phyloP scores from a whole-genome alignment of 1,140 invertebrate genomes.

The Acromyrmex echinatior region DNA sequence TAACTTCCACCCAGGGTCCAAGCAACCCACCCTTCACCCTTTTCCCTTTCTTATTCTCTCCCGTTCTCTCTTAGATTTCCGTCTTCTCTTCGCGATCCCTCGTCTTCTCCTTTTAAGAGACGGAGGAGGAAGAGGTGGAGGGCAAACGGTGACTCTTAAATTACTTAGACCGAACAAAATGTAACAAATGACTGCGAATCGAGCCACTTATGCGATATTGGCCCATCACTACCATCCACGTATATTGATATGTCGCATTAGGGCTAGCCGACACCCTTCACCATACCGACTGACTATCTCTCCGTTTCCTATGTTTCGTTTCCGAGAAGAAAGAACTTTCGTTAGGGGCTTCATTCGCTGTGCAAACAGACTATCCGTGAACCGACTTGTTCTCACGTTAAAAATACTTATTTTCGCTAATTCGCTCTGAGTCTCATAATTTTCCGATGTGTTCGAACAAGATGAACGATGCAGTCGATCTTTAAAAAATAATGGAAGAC shows the following conservation, averaged over 20 bases:
- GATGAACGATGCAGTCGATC: constrained; percentile 1
- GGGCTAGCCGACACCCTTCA: constrained; percentile 65
- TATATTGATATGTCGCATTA: constrained; percentile 83
- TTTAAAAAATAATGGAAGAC: constrained; percentile 48
- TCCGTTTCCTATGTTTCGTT: not conserved
- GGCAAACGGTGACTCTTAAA: constrained; percentile 80
- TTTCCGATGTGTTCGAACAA: constrained; percentile 18
- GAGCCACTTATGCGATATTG: constrained; percentile 84
- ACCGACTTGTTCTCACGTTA: not conserved
- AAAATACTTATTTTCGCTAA: constrained; percentile 5
- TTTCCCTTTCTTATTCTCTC: constrained; percentile 37
- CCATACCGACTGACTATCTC: constrained; percentile 31
- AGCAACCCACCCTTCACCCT: constrained; percentile 44
- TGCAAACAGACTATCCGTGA: constrained; percentile 8
- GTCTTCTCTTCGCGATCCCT: constrained; percentile 20
- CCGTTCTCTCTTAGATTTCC: constrained; percentile 39
- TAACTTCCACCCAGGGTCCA: constrained; percentile 35
- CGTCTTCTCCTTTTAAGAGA: not conserved
- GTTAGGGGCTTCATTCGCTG: not conserved
- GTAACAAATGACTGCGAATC: constrained; percentile 84
- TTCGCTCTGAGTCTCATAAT: not conserved
- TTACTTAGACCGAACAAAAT: constrained; percentile 85
- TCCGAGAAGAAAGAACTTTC: not conserved
- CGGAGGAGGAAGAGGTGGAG: constrained; percentile 6
- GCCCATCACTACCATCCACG: constrained; percentile 76